Base-by-base conservation (phyloP, 2,797 vertebrate species). In the Sebastes diaconus region DNA sequence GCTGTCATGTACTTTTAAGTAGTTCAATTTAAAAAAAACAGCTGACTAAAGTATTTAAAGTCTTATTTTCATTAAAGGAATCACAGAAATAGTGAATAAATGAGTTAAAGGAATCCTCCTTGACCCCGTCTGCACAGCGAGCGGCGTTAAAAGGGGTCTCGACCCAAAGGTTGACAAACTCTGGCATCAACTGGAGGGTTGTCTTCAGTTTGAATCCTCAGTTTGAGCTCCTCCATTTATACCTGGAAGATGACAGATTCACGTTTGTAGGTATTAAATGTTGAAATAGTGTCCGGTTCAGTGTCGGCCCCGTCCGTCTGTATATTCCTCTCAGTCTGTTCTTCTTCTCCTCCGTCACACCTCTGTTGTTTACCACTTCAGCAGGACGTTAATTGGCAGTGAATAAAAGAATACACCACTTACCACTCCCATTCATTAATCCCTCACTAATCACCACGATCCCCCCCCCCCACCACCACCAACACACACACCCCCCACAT, bases 381-480 rank as follows among this genome's bases (percentile, higher is more conserved):
- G 60, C 77, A 20, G 25, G 2, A 12, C 39, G 59, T n/a, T 86
- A 89, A 90, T 83, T 89, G 85, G 78, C 78, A 84, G 36, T 75
- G 68, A 84, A 88, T 50, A 64, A 88, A 84, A 80, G 78, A 81
- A 83, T 39, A n/a, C 65, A 59, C 80, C 78, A 75, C 63, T 84
- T 58, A 78, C 55, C 70, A 36, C 77, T 82, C 55, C 67, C 50
- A 59, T 68, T 85, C 73, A 60, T 71, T 80, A 81, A 80, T 75
- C 72, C 66, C 55, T 27, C 42, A 6, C 59, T 82, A 81, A 86
- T 84, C 80, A 59, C 52, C 57, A 1, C 52, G 4, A 66, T 50
- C 5, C 5, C 6, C 3, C 24, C 8, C 22, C 13, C 12, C 4
- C 22, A 22, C 27, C 29, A 29, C 29, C 29, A 32, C 5, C 14